Percentiles rank a stretch among this genome's conserved stretches.
Conservation (phyloP, 2,797 vertebrate genomes). For the Pogoniulus pusillus region DNA sequence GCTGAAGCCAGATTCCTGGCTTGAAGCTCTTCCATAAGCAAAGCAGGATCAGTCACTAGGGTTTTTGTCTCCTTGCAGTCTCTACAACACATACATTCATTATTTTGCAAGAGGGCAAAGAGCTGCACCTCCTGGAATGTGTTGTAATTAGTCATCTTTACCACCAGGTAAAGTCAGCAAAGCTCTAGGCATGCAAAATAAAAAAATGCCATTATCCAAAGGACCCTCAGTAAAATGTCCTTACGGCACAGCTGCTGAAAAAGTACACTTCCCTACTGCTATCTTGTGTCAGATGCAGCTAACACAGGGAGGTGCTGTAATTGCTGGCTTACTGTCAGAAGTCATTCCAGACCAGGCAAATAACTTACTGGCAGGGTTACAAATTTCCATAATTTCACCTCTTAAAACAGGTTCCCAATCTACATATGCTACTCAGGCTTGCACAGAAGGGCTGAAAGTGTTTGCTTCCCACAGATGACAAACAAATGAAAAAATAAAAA, state of each 20-base stretch:
- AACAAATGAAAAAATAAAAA: not conserved
- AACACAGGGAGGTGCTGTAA: not conserved
- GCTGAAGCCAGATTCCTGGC: not conserved
- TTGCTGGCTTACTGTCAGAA: not conserved
- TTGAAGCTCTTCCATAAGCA: not conserved
- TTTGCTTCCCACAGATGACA: not conserved
- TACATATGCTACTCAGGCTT: not conserved
- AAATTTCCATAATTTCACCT: not conserved
- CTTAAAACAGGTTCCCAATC: conserved; percentile 20
- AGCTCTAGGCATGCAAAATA: not conserved
- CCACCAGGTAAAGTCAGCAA: not conserved
- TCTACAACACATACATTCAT: not conserved
- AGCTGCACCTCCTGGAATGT: not conserved
- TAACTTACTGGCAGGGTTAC: not conserved
- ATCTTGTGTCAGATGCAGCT: not conserved
- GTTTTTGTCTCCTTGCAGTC: not conserved
- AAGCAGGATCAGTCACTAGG: not conserved
- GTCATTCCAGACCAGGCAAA: not conserved
- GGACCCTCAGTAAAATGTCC: not conserved
- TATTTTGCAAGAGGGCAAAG: conserved; percentile 2
- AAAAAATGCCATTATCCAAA: not conserved
- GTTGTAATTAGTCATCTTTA: not conserved
- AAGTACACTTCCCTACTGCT: not conserved
- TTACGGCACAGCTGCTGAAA: not conserved
- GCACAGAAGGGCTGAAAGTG: not conserved